Base-by-base conservation (phyloP, 2,888 invertebrate species). In the Rotaria macrura region DNA sequence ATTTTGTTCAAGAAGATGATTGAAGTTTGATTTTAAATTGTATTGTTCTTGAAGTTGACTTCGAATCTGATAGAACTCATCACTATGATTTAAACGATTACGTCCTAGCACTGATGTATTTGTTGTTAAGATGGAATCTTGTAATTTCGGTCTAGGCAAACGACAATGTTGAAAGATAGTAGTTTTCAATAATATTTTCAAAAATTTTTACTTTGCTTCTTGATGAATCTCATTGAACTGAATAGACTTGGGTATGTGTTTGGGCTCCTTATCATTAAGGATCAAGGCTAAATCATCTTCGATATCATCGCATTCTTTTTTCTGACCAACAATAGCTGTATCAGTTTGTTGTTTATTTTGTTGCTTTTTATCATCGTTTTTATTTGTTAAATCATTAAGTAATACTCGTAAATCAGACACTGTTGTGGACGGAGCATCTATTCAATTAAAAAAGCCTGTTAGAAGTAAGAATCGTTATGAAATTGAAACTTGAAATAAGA, bases 51-150 rank as follows among this genome's bases (percentile, higher is more conserved):
- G 40, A 43, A 79, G 43, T 79, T 79, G 79, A 25, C 25, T 34
- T 43, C 79, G 79, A 79, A 79, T 79, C n/a, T 79, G 79, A 79
- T 79, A 79, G 20, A 79, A 79, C 43, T 79, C 79, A 79, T 79
- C 79, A 43, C 79, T 79, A 43, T 43, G 79, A 79, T 79, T 79
- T 17, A 79, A 79, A 43, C 79, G 79, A 79, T 79, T 79, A 43
- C 43, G 79, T 25, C 65, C 65, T 17, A 29, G 5, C 20, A 34
- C 38, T 34, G 12, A 17, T 20, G 34, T 65, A 17, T 14, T 65
- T 34, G 65, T 34, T 65, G 65, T 34, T 34, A 65, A 34, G 14
- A 65, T 65, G 7, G 65, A 65, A 20, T 65, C 65, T 65, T 65
- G 65, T 34, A 17, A 20, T 20, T 65, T 29, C 20, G 65, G 20